Conservation (phyloP, 2,797 vertebrate species). For the Anas bernieri region DNA sequence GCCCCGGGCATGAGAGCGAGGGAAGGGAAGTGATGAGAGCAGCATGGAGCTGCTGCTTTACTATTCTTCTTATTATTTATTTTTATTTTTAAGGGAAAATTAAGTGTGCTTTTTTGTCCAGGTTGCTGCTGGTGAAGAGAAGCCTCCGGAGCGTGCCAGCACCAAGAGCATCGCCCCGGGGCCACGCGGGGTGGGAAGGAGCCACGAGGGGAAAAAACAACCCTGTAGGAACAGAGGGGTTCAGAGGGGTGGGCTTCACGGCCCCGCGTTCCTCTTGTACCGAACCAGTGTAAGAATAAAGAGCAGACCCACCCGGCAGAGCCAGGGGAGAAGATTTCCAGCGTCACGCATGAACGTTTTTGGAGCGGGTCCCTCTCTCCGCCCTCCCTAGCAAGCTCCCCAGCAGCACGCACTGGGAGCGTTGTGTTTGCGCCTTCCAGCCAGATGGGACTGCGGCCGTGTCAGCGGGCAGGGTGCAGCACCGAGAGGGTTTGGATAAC, state of each 20-base stretch:
- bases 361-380: neutral
- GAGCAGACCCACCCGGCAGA: neutral
- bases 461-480: slow-evolving; percentile 19
- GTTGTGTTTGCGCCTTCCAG: neutral
- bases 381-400: neutral
- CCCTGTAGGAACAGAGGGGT: neutral
- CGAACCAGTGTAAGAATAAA: neutral
- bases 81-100: neutral
- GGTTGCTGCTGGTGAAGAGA: neutral
- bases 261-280: neutral
- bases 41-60: rapidly evolving
- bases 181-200: rapidly evolving
- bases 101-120: neutral
- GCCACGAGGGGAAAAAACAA: neutral
- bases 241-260: neutral
- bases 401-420: neutral
- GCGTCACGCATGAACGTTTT: rapidly evolving
- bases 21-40: neutral
- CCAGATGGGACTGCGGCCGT: slow-evolving; percentile 59
- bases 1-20: neutral
- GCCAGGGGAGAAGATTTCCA: neutral
- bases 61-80: no score
- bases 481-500: slow-evolving; percentile 40
- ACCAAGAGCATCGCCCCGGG: rapidly evolving
- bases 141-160: neutral